Evolutionary conservation across 2,888 invertebrate species (phyloP).

Genomic region (Unio pictorum): DNA sequence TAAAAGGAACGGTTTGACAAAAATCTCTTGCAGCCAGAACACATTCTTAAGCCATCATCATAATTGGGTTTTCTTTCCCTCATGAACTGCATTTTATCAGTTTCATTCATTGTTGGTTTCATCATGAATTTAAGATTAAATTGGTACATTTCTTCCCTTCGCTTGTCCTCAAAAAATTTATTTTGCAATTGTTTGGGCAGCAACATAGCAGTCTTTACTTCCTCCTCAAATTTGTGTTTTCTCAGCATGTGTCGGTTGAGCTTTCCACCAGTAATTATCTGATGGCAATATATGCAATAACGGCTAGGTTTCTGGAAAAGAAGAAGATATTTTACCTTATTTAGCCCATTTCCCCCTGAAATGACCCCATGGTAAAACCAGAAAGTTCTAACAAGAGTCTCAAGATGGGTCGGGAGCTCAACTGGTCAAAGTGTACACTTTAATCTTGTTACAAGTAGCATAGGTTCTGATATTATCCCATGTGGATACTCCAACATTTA

Average conservation of each 20-base stretch:
- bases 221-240: no score
- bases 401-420: no score
- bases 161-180: conserved; percentile 7
- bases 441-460: no score
- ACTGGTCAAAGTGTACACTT: no score
- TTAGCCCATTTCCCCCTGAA: no score
- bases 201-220: conserved; percentile 1
- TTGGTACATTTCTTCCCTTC: conserved; percentile 12
- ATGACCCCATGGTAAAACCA: no score
- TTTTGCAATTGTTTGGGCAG: conserved; percentile 9
- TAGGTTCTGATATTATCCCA: no score
- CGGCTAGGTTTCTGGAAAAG: conserved; percentile 8
- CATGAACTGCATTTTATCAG: conserved; percentile 8
- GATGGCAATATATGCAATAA: conserved; percentile 7
- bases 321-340: neutral
- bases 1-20: conserved; percentile 12
- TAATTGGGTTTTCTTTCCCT: conserved; percentile 16
- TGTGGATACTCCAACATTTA: no score
- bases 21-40: conserved; percentile 14
- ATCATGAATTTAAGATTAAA: conserved; percentile 6
- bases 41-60: conserved; percentile 15
- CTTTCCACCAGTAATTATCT: conserved; percentile 8
- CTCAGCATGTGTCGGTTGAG: neutral
- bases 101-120: neutral
- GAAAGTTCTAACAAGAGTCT: no score